Evolutionary conservation across 2,888 invertebrate genomes (phyloP).

Genomic region (Campaea margaritaria): DNA sequence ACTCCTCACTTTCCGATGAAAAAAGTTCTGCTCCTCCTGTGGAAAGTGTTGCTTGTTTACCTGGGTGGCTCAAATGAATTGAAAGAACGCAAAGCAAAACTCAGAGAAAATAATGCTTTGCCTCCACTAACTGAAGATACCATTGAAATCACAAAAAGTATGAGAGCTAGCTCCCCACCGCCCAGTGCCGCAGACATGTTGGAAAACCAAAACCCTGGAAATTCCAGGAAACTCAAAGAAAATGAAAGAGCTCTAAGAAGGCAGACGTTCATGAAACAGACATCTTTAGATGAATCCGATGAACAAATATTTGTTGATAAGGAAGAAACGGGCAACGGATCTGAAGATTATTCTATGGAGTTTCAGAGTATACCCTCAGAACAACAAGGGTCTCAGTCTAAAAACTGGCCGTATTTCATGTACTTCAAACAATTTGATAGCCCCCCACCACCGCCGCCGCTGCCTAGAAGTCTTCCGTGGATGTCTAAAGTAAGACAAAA

Average conservation of each 20-base stretch:
- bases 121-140: conserved; percentile 95
- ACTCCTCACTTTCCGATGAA: conserved; percentile 99
- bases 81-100: conserved; percentile 89
- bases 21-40: conserved; percentile 96
- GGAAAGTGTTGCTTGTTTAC: conserved; percentile 97
- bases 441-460: conserved; percentile 77
- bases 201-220: conserved; percentile 93
- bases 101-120: conserved; percentile 89
- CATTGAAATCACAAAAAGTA: conserved; percentile 95
- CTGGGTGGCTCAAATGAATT: conserved; percentile 96
- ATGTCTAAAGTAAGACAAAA: conserved; percentile 97
- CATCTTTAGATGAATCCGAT: conserved; percentile 92
- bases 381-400: conserved; percentile 59
- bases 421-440: conserved; percentile 78
- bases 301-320: conserved; percentile 90
- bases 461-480: conserved; percentile 93
- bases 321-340: conserved; percentile 86
- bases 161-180: conserved; percentile 98
- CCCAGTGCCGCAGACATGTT: conserved; percentile 95
- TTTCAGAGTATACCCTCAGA: conserved; percentile 82
- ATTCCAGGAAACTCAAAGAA: conserved; percentile 82
- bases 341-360: conserved; percentile 87
- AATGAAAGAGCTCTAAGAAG: conserved; percentile 88
- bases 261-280: conserved; percentile 95
- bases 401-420: conserved; percentile 73